These are phyloP conservation scores for Prunella himalayana DNA, from an alignment of 2,113 vertebrate genomes.

Conservation along the genomic window DNA sequence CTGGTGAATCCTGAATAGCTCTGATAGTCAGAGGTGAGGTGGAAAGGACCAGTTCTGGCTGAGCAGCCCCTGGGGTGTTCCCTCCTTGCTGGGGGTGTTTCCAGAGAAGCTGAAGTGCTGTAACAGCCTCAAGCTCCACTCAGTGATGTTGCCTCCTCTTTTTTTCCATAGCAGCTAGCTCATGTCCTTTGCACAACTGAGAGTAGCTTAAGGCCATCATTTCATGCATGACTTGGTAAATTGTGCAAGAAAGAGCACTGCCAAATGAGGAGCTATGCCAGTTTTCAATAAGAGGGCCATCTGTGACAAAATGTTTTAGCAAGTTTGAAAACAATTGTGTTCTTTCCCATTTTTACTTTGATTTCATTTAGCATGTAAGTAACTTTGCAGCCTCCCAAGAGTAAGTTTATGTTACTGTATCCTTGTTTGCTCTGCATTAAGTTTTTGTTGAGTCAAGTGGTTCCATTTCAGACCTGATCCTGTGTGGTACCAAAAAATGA, in stretches of 20 bases:
- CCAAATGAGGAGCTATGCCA: slow-evolving; percentile 60
- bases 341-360: neutral
- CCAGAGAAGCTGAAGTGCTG: neutral
- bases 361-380: neutral
- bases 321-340: slow-evolving; percentile 12
- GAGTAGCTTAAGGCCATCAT: slow-evolving; percentile 56
- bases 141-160: neutral
- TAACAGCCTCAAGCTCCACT: neutral
- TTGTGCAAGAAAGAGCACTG: slow-evolving; percentile 63
- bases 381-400: neutral
- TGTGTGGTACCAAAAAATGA: neutral
- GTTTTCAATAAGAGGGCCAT: slow-evolving; percentile 66
- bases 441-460: neutral
- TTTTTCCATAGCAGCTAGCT: slow-evolving; percentile 21
- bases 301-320: slow-evolving; percentile 62
- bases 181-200: slow-evolving; percentile 54
- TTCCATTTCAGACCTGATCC: neutral
- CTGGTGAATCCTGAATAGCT: neutral
- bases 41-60: neutral
- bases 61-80: neutral
- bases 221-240: slow-evolving; percentile 63
- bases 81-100: neutral
- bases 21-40: neutral
- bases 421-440: neutral
- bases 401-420: neutral